These are phyloP conservation scores for Lepidothrix coronata DNA, from an alignment of 2,113 vertebrate genomes.

Conservation along the genomic window DNA sequence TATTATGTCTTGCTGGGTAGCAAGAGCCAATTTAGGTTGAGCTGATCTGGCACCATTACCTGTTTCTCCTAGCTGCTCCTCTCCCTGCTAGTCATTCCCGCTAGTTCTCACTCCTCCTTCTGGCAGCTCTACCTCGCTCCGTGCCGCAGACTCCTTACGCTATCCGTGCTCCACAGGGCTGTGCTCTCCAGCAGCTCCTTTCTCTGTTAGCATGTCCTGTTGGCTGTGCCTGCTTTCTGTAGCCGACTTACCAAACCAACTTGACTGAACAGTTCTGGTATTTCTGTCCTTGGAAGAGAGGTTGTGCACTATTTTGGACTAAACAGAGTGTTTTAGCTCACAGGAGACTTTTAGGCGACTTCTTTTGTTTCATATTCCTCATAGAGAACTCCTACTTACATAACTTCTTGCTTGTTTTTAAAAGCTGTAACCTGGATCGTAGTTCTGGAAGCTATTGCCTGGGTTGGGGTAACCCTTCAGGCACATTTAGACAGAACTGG, in stretches of 20 bases:
- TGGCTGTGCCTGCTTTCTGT: neutral
- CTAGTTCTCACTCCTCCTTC: neutral
- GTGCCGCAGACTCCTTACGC: neutral
- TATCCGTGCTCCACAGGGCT: neutral
- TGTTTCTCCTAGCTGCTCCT: neutral
- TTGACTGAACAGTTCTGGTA: neutral
- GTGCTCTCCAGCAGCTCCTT: neutral
- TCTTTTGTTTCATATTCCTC: constrained; percentile 29
- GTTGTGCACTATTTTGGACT: neutral
- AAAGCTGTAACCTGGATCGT: constrained; percentile 8
- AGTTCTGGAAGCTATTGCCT: constrained; percentile 44
- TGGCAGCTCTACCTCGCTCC: neutral
- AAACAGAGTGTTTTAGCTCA: neutral
- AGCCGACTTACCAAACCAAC: neutral
- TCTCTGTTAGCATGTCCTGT: neutral
- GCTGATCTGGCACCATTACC: neutral
- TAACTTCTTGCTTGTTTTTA: constrained; percentile 27
- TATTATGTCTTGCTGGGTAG: neutral
- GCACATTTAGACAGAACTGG: constrained; percentile 8
- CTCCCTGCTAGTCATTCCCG: neutral
- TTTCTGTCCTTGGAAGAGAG: neutral
- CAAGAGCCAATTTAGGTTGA: neutral
- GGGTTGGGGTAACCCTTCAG: constrained; percentile 39
- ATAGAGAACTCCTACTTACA: neutral
- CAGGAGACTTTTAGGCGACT: neutral